phyloP scores from a whole-genome alignment of 2,888 invertebrate species.

The Melangyna quadrimaculata region DNA sequence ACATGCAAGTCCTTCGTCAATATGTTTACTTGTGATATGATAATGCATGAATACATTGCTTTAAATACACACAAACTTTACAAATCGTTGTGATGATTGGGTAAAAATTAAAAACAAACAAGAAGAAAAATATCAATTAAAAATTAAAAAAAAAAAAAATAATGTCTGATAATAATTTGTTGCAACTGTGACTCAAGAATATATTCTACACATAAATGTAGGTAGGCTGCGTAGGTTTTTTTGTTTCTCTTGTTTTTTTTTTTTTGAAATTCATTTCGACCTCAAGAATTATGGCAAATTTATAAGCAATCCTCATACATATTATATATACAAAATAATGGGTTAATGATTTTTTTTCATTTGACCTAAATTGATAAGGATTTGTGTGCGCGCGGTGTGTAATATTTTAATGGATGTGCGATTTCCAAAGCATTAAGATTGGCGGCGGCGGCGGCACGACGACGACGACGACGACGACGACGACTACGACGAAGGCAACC shows the following conservation, averaged over 20 bases:
- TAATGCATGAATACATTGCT: background rate
- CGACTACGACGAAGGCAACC: background rate
- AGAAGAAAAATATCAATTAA: slow-evolving; percentile 24
- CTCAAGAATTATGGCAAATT: slow-evolving; percentile 44
- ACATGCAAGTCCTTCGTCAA: background rate
- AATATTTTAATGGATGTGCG: slow-evolving; percentile 53
- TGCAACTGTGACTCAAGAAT: slow-evolving; percentile 23
- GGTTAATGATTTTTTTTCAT: slow-evolving; percentile 45
- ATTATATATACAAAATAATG: slow-evolving; percentile 41
- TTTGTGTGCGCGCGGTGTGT: slow-evolving; percentile 39
- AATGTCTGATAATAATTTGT: slow-evolving; percentile 33
- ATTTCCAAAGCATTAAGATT: slow-evolving; percentile 42
- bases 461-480: background rate
- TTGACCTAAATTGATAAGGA: slow-evolving; percentile 68
- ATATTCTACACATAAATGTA: background rate
- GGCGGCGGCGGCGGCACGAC: background rate
- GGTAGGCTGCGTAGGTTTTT: background rate
- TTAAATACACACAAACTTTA: background rate
- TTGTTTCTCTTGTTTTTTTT: background rate
- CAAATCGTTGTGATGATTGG: background rate
- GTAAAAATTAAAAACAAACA: background rate
- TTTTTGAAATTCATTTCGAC: slow-evolving; percentile 33
- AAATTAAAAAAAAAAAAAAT: no score
- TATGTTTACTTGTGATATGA: background rate
- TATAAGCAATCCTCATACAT: slow-evolving; percentile 37